Base-by-base conservation (phyloP, 2,113 vertebrate species). In the Nibea coibor region DNA sequence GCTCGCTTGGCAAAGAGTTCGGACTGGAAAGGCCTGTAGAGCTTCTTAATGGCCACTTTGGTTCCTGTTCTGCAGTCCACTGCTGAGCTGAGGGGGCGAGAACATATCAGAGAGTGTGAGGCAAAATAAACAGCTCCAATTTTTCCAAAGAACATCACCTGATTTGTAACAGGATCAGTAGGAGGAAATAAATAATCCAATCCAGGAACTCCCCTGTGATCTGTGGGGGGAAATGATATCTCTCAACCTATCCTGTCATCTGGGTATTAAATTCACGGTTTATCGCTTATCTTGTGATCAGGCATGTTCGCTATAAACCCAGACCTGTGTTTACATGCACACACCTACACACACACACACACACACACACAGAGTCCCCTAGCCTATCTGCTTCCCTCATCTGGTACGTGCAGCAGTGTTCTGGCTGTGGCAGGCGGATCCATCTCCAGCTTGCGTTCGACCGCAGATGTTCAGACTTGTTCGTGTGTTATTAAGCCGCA, bases 31-130 rank as follows among this genome's bases (percentile, higher is more conserved):
- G 98, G 98, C 50, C 98, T 96, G 91, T 98, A 97, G 80, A 99
- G 84, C 75, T 99, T 99, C 96, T 99, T 99, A 86, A 99, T 99
- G 15, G 98, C 98, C 88, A 99, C 97, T 86, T 94, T 97, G 87
- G 87, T 72, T 56, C 96, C 95, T 0, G 93, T 95, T 80, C 93
- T 95, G 76, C 91, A 93, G 93, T 99, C 97, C 65, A 94, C 24
- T 0, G 97, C 96, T 64, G 96, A 98, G 95, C 98, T 99, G 92
- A 54, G 84, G 71, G 35, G 71, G 35, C 0, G 16, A 35, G 19
- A 16, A 45, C 0, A 28, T 0, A 48, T 0, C 11, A 67, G 31
- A 28, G 26, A 10, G 8, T 7, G 39, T 50, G 20, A 64, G 1
- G 26, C 12, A 24, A 58, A n/a, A 35, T 17, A n/a, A 4, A 5